Percentiles rank a stretch among this genome's conserved stretches.
Evolutionary conservation across 53 echinoderm and acorn worm genomes (phyloP).

Genomic region (Temnopleurus reevesii): DNA sequence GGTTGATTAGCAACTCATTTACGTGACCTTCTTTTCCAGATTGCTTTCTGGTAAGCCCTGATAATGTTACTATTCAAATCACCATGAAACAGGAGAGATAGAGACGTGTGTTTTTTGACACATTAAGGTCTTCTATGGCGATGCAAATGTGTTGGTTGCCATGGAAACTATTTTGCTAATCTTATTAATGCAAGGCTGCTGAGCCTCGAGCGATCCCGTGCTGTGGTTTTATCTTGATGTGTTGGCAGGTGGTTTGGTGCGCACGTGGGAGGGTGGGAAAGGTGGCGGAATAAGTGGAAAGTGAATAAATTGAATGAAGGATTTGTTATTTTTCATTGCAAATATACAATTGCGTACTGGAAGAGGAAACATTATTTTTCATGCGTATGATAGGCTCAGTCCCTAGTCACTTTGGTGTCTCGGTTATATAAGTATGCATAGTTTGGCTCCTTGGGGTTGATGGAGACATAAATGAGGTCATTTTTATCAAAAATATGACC

Average conservation of each 20-base stretch:
- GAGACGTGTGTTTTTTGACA: not conserved
- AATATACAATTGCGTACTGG: too few species aligned
- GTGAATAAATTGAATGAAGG: too few species aligned
- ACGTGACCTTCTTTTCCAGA: not conserved
- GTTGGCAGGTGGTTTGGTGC: too few species aligned
- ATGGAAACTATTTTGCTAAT: slow-evolving; percentile 7
- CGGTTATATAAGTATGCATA: too few species aligned
- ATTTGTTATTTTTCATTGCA: too few species aligned
- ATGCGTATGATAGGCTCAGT: too few species aligned
- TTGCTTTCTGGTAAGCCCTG: not conserved
- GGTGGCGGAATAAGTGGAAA: too few species aligned
- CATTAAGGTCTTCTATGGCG: not conserved
- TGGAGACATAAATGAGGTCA: too few species aligned
- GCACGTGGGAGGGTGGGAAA: not conserved
- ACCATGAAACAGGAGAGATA: not conserved
- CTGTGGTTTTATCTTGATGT: not conserved
- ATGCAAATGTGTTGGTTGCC: slow-evolving; percentile 3
- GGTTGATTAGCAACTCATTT: not conserved
- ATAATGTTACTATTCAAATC: not conserved
- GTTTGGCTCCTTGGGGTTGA: too few species aligned
- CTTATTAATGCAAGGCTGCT: slow-evolving; percentile 25
- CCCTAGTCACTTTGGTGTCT: too few species aligned
- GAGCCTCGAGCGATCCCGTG: not conserved
- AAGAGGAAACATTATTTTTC: too few species aligned
- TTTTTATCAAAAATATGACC: too few species aligned